phyloP scores from a whole-genome alignment of 1,140 invertebrate species.

The Drosophila asahinai region DNA sequence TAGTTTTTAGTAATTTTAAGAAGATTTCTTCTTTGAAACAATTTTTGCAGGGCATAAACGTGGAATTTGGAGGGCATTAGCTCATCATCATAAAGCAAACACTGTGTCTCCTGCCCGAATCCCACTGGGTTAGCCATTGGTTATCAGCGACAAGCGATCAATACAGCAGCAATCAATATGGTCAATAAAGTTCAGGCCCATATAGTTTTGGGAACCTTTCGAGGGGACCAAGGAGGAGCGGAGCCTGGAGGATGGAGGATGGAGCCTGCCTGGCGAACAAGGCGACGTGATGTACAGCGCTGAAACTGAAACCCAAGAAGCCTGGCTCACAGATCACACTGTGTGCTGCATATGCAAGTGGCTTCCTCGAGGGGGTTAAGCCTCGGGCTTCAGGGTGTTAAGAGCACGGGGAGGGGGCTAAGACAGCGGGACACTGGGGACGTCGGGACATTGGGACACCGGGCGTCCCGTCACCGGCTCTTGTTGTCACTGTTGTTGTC shows the following conservation, averaged over 20 bases:
- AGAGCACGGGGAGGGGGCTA: not conserved
- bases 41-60: slow-evolving; percentile 21
- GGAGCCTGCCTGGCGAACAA: slow-evolving; percentile 54
- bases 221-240: not conserved
- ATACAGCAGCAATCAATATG: slow-evolving; percentile 84
- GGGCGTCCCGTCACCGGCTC: slow-evolving; percentile 68
- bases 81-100: slow-evolving; percentile 57
- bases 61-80: not conserved
- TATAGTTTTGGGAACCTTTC: not conserved
- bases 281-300: slow-evolving; percentile 77
- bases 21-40: too few relatives aligned
- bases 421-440: not conserved
- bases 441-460: slow-evolving; percentile 15
- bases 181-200: slow-evolving; percentile 74
- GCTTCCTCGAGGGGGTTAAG: not conserved
- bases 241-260: not conserved
- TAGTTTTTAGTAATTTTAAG: too few relatives aligned
- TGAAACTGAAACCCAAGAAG: slow-evolving; percentile 81
- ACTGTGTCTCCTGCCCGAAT: slow-evolving; percentile 8
- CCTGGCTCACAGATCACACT: slow-evolving; percentile 58
- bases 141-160: slow-evolving; percentile 80
- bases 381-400: not conserved
- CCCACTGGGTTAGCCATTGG: slow-evolving; percentile 59
- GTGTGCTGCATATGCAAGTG: slow-evolving; percentile 25
- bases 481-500: slow-evolving; percentile 83